Conservation (phyloP, 2,888 invertebrate species). For the Hyppa rectilinea region DNA sequence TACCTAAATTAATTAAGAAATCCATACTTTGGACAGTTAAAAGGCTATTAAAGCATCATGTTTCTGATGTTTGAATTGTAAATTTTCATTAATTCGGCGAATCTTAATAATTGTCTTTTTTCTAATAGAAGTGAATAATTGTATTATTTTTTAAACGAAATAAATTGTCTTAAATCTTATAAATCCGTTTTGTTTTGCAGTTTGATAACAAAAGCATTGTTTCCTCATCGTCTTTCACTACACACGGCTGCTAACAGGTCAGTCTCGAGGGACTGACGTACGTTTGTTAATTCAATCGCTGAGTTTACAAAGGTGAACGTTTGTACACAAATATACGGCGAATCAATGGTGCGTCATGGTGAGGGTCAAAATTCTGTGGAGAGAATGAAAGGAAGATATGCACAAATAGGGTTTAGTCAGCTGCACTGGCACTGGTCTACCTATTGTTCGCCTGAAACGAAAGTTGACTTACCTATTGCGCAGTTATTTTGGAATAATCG, state of each 20-base stretch:
- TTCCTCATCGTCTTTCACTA: conserved; percentile 25
- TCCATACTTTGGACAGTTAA: too few relatives aligned
- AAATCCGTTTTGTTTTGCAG: conserved; percentile 21
- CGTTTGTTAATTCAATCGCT: conserved; percentile 20
- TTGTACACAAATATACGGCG: conserved; percentile 25
- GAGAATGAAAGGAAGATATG: not conserved
- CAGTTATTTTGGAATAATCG: too few relatives aligned
- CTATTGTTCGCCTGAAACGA: not conserved
- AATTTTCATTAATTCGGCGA: too few relatives aligned
- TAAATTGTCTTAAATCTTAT: too few relatives aligned
- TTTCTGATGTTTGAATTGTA: too few relatives aligned
- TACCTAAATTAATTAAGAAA: too few relatives aligned
- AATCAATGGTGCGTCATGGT: conserved; percentile 7
- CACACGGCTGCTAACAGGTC: conserved; percentile 25
- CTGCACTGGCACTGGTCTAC: too few relatives aligned
- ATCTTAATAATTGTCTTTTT: too few relatives aligned
- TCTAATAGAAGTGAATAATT: too few relatives aligned
- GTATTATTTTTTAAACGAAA: too few relatives aligned
- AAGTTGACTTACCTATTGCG: not conserved
- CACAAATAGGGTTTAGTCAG: not conserved
- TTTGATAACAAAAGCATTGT: conserved; percentile 13
- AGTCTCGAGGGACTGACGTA: conserved; percentile 20
- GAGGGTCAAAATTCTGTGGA: not conserved
- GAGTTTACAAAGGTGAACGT: conserved; percentile 26
- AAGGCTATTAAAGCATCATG: too few relatives aligned